A percentile compares a stretch with the other conserved stretches of the same genome.
phyloP scores from a whole-genome alignment of 2,797 vertebrate genomes.

The Nannoperca australis region DNA sequence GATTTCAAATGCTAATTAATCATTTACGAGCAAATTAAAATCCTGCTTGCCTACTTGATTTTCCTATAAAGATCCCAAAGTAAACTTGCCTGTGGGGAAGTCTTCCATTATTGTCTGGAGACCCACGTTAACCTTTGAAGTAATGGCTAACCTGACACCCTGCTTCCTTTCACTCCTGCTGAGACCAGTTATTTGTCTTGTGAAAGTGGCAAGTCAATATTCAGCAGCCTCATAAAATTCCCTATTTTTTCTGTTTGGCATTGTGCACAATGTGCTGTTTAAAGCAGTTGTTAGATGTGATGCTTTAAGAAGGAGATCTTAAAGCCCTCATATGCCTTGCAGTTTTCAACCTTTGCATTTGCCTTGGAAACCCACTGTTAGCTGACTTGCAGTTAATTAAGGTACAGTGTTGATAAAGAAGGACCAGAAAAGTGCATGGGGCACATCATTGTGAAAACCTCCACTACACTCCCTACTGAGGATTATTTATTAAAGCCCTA shows the following conservation, averaged over 20 bases:
- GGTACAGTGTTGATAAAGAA: slow-evolving; percentile 67
- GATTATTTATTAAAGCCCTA: slow-evolving; percentile 63
- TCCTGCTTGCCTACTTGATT: slow-evolving; percentile 22
- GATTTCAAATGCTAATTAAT: slow-evolving; percentile 44
- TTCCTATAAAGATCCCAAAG: slow-evolving; percentile 39
- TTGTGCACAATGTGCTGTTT: slow-evolving; percentile 36
- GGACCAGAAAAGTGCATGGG: slow-evolving; percentile 32
- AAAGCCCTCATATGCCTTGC: slow-evolving; percentile 43
- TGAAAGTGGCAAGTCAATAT: slow-evolving; percentile 55
- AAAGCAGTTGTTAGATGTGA: slow-evolving; percentile 37
- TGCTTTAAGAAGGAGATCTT: slow-evolving; percentile 18
- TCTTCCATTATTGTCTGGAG: slow-evolving; percentile 52
- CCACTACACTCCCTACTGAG: slow-evolving; percentile 19
- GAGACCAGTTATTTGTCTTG: slow-evolving; percentile 54
- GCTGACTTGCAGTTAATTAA: slow-evolving; percentile 80
- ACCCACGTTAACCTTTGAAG: slow-evolving; percentile 43
- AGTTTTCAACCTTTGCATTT: slow-evolving; percentile 69
- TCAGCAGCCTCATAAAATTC: slow-evolving; percentile 54
- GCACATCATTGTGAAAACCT: slow-evolving; percentile 49
- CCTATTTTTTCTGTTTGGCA: slow-evolving; percentile 8
- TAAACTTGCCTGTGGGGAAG: slow-evolving; percentile 40
- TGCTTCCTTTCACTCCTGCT: slow-evolving; percentile 31
- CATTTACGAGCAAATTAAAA: slow-evolving; percentile 55
- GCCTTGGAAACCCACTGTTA: slow-evolving; percentile 75
- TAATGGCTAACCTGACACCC: slow-evolving; percentile 61